A percentile compares a stretch with the other conserved stretches of the same genome.
phyloP scores from a whole-genome alignment of 2,888 invertebrate species.

The Nyleta sp. region DNA sequence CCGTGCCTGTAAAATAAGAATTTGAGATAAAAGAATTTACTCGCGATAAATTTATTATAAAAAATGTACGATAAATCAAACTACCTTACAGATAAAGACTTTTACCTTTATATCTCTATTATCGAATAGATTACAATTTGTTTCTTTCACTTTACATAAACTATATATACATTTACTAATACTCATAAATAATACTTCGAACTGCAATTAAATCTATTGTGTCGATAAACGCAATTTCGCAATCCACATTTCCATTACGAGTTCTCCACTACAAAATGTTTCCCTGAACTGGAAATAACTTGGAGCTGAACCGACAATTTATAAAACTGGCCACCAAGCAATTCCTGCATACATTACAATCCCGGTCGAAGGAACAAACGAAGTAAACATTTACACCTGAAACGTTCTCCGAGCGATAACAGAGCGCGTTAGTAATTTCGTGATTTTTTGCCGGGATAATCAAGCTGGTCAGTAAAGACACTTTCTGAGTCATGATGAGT shows the following conservation, averaged over 20 bases:
- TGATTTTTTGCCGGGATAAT: conserved; percentile 39
- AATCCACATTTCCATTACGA: not conserved
- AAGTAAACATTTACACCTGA: conserved; percentile 36
- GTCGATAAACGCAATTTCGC: not conserved
- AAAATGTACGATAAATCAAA: too few relatives aligned
- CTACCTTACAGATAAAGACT: too few relatives aligned
- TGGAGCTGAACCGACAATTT: not conserved
- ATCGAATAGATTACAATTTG: too few relatives aligned
- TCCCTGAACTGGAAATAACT: conserved; percentile 8
- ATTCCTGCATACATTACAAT: conserved; percentile 23
- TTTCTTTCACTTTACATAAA: too few relatives aligned
- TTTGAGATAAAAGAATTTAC: too few relatives aligned
- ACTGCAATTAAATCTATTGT: not conserved
- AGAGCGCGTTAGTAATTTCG: conserved; percentile 44
- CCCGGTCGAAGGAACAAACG: conserved; percentile 14
- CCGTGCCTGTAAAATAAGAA: too few relatives aligned
- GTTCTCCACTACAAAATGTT: not conserved
- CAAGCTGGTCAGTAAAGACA: conserved; percentile 43
- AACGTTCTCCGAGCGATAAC: conserved; percentile 24
- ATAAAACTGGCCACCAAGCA: not conserved
- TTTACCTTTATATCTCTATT: too few relatives aligned
- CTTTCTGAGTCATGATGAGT: conserved; percentile 50
- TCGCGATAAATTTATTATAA: too few relatives aligned
- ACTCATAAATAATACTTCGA: too few relatives aligned
- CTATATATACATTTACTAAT: too few relatives aligned